phyloP scores from a whole-genome alignment of 2,797 vertebrate species.

The Poecile montanus region DNA sequence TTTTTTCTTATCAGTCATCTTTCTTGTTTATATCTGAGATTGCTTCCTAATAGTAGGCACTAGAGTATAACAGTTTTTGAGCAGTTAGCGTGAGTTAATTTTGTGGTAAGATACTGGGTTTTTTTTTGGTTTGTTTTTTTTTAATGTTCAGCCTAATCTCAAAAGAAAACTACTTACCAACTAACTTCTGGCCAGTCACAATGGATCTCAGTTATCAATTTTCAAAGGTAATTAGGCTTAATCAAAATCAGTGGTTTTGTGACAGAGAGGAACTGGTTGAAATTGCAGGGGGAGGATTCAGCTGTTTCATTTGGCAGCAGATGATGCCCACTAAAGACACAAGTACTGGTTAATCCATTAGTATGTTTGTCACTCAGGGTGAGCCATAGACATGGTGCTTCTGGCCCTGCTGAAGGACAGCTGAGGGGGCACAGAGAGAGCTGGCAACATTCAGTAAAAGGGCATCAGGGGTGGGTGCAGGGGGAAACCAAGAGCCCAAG shows the following conservation, averaged over 20 bases:
- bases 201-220: not conserved
- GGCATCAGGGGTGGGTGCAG: fast-evolving
- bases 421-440: not conserved
- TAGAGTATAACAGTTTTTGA: not conserved
- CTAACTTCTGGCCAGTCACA: not conserved
- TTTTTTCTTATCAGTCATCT: not conserved
- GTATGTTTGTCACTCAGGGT: not conserved
- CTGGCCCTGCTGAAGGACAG: not conserved
- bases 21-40: not conserved
- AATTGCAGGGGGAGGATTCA: not conserved
- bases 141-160: not conserved
- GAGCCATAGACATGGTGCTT: not conserved
- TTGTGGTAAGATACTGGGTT: not conserved
- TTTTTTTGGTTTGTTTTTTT: not conserved
- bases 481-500: not conserved
- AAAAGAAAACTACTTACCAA: not conserved
- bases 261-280: not conserved
- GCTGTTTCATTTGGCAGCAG: not conserved
- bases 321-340: not conserved
- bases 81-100: not conserved
- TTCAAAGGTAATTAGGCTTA: not conserved
- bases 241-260: not conserved
- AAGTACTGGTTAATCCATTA: not conserved
- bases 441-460: not conserved
- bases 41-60: not conserved